Percentiles rank a stretch among this genome's conserved stretches.
phyloP scores from a whole-genome alignment of 2,113 vertebrate genomes.

The Oryctolagus cuniculus region DNA sequence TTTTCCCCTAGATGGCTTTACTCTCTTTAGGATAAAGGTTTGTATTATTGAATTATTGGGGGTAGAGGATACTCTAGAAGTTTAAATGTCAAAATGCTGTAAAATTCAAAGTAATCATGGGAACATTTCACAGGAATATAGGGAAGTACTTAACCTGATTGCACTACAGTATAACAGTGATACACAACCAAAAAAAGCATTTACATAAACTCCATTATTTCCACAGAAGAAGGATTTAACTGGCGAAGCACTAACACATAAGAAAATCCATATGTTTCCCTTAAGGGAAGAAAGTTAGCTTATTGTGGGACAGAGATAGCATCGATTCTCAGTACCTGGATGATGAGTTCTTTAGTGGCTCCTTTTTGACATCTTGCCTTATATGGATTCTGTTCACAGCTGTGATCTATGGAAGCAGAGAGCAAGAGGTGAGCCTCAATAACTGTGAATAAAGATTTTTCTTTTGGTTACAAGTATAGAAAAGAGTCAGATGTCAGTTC shows the following conservation, averaged over 20 bases:
- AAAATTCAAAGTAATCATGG: not conserved
- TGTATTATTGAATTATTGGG: not conserved
- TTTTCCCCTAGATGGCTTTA: not conserved
- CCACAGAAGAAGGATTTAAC: not conserved
- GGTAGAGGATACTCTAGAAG: not conserved
- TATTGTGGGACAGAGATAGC: not conserved
- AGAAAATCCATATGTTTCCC: not conserved
- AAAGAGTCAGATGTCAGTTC: conserved; percentile 55
- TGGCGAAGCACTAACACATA: not conserved
- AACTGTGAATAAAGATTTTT: conserved; percentile 60
- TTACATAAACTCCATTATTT: not conserved
- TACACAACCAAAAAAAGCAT: not conserved
- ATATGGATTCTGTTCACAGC: not conserved
- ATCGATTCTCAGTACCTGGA: not conserved
- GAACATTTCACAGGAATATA: conserved; percentile 24
- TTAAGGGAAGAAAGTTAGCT: not conserved
- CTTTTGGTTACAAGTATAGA: conserved; percentile 40
- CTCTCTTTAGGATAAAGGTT: not conserved
- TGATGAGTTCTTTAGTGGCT: not conserved
- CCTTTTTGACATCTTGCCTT: not conserved
- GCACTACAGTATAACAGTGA: not conserved
- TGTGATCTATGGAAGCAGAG: not conserved
- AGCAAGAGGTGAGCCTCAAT: conserved; percentile 37
- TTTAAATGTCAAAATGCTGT: not conserved
- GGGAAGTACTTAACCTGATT: not conserved